Percentiles rank a stretch among this genome's conserved stretches.
Conservation (phyloP, 30 jellyfish, hydroid and myxozoan genomes). For the Cassiopea andromeda region DNA sequence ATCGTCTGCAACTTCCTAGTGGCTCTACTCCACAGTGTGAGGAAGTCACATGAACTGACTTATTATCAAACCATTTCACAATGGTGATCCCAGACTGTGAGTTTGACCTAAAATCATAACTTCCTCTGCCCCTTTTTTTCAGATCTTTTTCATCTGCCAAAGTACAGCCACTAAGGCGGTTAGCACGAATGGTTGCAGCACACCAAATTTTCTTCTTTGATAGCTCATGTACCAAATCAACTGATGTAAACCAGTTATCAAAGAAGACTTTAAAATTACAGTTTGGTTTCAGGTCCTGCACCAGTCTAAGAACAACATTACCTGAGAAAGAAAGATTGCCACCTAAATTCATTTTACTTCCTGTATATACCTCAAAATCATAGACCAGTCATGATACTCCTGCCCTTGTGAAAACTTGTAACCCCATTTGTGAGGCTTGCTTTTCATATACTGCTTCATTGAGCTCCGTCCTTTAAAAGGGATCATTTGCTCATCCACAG, state of each 20-base stretch:
- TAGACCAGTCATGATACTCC: slow-evolving; percentile 67
- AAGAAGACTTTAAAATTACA: slow-evolving; percentile 54
- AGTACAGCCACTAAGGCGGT: slow-evolving; percentile 71
- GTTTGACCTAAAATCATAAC: slow-evolving; percentile 59
- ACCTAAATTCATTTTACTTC: slow-evolving; percentile 16
- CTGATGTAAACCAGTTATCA: slow-evolving; percentile 79
- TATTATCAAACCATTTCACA: slow-evolving; percentile 75
- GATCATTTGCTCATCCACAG: slow-evolving; percentile 71
- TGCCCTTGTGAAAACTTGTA: slow-evolving; percentile 63
- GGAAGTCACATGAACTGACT: slow-evolving; percentile 67
- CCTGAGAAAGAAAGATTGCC: slow-evolving; percentile 60
- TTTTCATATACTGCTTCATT: slow-evolving; percentile 69
- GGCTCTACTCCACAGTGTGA: slow-evolving; percentile 77
- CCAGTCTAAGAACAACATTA: slow-evolving; percentile 72
- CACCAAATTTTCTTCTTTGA: slow-evolving; percentile 53
- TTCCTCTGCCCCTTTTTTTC: slow-evolving; percentile 60
- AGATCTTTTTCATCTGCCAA: slow-evolving; percentile 63
- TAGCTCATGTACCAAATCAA: slow-evolving; percentile 54
- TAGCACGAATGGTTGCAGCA: slow-evolving; percentile 69
- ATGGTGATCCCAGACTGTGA: slow-evolving; percentile 62
- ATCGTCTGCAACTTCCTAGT: slow-evolving; percentile 40
- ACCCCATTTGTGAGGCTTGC: slow-evolving; percentile 79
- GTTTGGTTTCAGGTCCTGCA: slow-evolving; percentile 55
- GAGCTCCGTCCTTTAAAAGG: slow-evolving; percentile 66
- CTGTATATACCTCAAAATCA: slow-evolving; percentile 67